Evolutionary conservation across 1,140 invertebrate genomes (phyloP).

Genomic region (Drosophila gunungcola): DNA sequence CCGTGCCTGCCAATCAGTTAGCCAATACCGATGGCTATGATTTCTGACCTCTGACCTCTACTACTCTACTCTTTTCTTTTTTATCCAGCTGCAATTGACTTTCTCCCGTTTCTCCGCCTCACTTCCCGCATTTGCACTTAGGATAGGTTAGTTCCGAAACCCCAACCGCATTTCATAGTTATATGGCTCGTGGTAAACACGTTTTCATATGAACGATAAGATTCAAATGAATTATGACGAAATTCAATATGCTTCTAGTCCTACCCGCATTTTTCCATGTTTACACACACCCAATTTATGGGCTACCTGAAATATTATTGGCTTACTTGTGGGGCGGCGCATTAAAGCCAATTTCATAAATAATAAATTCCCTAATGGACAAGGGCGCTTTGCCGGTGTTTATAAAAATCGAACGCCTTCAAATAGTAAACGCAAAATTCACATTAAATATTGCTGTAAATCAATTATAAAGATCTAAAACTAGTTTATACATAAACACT

Average conservation of each 20-base stretch:
- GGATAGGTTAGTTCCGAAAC: conserved; percentile 47
- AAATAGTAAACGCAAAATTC: background rate
- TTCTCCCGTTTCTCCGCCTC: background rate
- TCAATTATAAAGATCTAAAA: too few relatives aligned
- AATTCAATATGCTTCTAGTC: conserved; percentile 27
- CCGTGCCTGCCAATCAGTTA: conserved; percentile 28
- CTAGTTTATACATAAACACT: too few relatives aligned
- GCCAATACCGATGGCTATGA: background rate
- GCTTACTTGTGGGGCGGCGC: conserved; percentile 7
- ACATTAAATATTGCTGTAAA: too few relatives aligned
- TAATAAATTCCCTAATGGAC: conserved; percentile 26
- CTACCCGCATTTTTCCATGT: conserved; percentile 21
- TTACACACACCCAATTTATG: conserved; percentile 34
- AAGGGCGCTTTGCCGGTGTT: background rate
- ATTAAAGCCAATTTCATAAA: conserved; percentile 13
- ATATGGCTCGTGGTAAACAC: conserved; percentile 17
- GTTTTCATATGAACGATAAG: conserved; percentile 23
- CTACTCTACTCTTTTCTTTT: background rate
- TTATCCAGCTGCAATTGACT: background rate
- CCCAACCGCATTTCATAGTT: conserved; percentile 1
- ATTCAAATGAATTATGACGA: conserved; percentile 34
- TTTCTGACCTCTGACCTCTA: conserved; percentile 2
- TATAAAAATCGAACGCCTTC: background rate
- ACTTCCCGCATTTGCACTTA: conserved; percentile 27
- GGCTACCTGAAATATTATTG: conserved; percentile 17